These are phyloP conservation scores for Puma concolor DNA, from an alignment of 2,113 vertebrate species.

Conservation along the genomic window DNA sequence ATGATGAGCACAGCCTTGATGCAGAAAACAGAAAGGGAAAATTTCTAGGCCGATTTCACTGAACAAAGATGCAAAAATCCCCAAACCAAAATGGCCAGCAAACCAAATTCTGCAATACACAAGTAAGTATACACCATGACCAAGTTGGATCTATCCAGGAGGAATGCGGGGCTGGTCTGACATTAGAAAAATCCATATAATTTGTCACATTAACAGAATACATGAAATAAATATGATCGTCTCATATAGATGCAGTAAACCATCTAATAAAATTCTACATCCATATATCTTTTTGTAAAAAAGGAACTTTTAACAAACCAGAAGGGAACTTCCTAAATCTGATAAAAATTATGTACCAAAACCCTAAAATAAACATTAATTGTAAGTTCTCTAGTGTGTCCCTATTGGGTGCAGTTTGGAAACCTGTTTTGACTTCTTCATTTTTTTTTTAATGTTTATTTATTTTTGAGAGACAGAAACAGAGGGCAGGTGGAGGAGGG, in stretches of 20 bases:
- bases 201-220: neutral
- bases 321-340: neutral
- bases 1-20: neutral
- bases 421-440: neutral
- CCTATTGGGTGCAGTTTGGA: neutral
- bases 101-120: neutral
- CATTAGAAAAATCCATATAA: conserved; percentile 4
- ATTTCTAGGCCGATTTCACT: neutral
- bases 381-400: neutral
- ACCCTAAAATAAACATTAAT: neutral
- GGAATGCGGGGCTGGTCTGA: neutral
- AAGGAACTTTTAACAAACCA: conserved; percentile 5
- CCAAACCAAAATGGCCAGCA: neutral
- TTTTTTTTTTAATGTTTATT: too few species aligned
- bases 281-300: neutral
- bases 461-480: too few species aligned
- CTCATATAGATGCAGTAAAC: neutral
- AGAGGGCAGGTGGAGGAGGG: too few species aligned
- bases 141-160: neutral
- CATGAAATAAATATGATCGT: neutral
- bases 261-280: neutral
- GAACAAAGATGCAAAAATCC: neutral
- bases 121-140: neutral
- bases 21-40: neutral
- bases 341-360: neutral